Evolutionary conservation across 2,888 invertebrate genomes (phyloP), one percentile per base, ranked within the genome.

Genomic region (Mantis religiosa): DNA sequence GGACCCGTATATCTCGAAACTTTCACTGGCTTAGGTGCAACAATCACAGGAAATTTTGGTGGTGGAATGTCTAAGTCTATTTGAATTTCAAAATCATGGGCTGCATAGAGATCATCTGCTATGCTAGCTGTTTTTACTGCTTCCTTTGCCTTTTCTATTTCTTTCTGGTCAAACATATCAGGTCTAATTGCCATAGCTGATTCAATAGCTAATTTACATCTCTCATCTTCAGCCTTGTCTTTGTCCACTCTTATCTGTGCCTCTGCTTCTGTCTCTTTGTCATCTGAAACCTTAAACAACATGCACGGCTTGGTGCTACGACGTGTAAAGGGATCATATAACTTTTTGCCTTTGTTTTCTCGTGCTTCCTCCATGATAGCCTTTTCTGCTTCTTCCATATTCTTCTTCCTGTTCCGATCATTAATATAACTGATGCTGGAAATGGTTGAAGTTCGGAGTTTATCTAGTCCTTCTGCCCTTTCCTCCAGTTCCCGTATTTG

Each of bases 61-160:
- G 96, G 94, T 88, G 97, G 96, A 91, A 97, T 96, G 93, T 98
- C 98, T 89, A 98, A 93, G 93, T 99, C 98, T 91, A 99, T 98
- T 93, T 96, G 97, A 91, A 98, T 98, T 92, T 99, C 99, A 93
- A 99, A 99, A 93, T 99, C 98, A 93, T 99, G 99, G 54, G 94
- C 94, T 47, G 94, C 94, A 91, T 94, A 94, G 71, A 94, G 92
- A 91, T 95, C 95, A 89, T 94, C 94, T 47, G 93, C 91, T 84
- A 90, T 91, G 30, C 81, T 34, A 3, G 84, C 86, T 27, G 28
- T 88, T 83, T 89, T 91, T 88, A 89, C 89, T 89, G 86, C 84
- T 54, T 89, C 90, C 54, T 90, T 91, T 89, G 91, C 92, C 54
- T 92, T 92, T 85, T 92, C 92, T 86, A 91, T 90, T 84, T 90